Conservation (phyloP, 2,113 vertebrate genomes). For the Abramis brama region DNA sequence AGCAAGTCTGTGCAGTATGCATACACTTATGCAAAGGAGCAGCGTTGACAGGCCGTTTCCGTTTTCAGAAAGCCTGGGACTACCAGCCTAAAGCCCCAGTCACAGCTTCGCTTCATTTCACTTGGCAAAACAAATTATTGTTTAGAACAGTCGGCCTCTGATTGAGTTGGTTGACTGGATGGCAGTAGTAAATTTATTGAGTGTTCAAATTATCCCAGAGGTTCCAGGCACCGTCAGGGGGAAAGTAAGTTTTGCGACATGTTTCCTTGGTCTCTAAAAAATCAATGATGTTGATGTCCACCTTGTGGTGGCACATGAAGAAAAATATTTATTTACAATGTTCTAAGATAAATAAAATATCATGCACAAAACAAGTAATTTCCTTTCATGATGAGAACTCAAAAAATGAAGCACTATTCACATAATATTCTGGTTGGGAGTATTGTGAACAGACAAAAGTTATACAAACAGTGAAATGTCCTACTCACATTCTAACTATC, state of each 20-base stretch:
- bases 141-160: background rate
- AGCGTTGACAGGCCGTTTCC: background rate
- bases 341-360: background rate
- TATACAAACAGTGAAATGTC: background rate
- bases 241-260: background rate
- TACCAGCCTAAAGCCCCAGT: background rate
- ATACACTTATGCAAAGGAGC: constrained; percentile 25
- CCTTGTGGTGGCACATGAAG: background rate
- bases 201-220: constrained; percentile 16
- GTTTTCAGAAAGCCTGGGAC: background rate
- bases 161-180: background rate
- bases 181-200: background rate
- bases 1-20: background rate
- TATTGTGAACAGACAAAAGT: background rate
- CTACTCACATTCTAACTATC: too few relatives aligned
- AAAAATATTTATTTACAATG: background rate
- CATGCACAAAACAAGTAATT: background rate
- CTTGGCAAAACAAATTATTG: constrained; percentile 13
- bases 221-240: background rate
- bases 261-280: background rate
- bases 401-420: background rate
- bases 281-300: background rate
- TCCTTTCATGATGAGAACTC: background rate
- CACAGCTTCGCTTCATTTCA: constrained; percentile 3
- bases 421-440: background rate